Evolutionary conservation across 2,888 invertebrate genomes (phyloP).

Genomic region (Meiosimyza platycephala): DNA sequence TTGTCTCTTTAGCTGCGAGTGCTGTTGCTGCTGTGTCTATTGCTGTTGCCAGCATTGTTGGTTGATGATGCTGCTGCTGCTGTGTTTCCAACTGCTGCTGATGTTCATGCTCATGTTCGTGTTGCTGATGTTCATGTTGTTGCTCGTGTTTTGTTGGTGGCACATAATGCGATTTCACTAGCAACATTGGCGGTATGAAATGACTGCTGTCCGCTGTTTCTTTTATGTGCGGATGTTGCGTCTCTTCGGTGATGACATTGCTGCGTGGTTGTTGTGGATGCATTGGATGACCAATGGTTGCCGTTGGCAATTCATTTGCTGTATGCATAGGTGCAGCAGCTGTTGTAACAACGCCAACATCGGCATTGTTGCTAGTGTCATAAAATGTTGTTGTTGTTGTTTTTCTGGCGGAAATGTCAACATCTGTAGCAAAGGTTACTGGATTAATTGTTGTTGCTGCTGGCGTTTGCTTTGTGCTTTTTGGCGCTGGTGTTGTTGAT

Average conservation of each 20-base stretch:
- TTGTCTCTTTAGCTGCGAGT: conserved; percentile 1
- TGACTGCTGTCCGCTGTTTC: conserved; percentile 64
- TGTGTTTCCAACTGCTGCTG: conserved; percentile 26
- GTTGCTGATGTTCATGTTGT: conserved; percentile 38
- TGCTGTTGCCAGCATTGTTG: conserved; percentile 2
- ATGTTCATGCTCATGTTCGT: conserved; percentile 41
- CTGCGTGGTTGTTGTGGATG: conserved; percentile 59
- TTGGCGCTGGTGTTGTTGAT: conserved; percentile 18
- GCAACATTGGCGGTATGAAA: conserved; percentile 67
- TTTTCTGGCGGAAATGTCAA: not conserved
- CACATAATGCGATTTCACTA: conserved; percentile 67
- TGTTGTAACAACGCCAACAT: not conserved
- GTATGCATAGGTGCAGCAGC: not conserved
- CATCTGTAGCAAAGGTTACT: not conserved
- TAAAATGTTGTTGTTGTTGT: conserved; percentile 5
- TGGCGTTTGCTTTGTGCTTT: conserved; percentile 20
- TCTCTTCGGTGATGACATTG: conserved; percentile 49
- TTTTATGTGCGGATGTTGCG: conserved; percentile 57
- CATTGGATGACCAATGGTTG: conserved; percentile 62
- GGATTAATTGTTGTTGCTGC: conserved; percentile 39
- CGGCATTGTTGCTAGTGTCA: not conserved
- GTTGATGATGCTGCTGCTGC: conserved; percentile 21
- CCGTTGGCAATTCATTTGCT: conserved; percentile 41
- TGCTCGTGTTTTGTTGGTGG: conserved; percentile 58
- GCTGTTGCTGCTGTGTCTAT: conserved; percentile 19